phyloP scores from a whole-genome alignment of 2,888 invertebrate species.

The Formica aserva region DNA sequence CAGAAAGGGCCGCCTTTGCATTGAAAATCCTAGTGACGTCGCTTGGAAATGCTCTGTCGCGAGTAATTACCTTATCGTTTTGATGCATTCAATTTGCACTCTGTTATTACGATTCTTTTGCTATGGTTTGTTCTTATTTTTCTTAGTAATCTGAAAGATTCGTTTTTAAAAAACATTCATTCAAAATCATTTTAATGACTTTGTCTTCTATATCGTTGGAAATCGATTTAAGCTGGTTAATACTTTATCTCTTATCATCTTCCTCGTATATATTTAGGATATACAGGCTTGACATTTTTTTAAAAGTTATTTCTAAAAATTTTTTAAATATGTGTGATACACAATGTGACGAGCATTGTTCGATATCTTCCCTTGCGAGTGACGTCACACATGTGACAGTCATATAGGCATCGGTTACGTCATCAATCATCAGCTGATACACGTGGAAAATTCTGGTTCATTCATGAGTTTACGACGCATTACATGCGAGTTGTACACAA shows the following conservation, averaged over 20 bases:
- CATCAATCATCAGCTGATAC: constrained; percentile 40
- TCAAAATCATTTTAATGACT: not conserved
- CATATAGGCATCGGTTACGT: not conserved
- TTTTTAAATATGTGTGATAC: not conserved
- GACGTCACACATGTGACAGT: not conserved
- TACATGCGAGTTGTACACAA: constrained; percentile 14
- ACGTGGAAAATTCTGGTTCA: constrained; percentile 31
- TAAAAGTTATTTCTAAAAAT: not conserved
- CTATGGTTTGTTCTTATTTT: not conserved
- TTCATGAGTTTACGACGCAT: constrained; percentile 38
- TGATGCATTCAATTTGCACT: not conserved
- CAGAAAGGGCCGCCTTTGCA: not conserved
- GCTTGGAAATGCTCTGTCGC: not conserved
- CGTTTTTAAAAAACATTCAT: not conserved
- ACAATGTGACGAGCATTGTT: not conserved
- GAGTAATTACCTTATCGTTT: not conserved
- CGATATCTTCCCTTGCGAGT: not conserved
- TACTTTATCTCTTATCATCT: not conserved
- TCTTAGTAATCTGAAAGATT: not conserved
- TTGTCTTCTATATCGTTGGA: not conserved
- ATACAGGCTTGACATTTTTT: not conserved
- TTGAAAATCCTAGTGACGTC: not conserved
- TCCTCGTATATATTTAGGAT: not conserved
- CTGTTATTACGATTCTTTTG: not conserved
- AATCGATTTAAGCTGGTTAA: not conserved